These are phyloP conservation scores for Cylindroiulus punctatus DNA, from an alignment of 2,888 invertebrate species.

Conservation along the genomic window DNA sequence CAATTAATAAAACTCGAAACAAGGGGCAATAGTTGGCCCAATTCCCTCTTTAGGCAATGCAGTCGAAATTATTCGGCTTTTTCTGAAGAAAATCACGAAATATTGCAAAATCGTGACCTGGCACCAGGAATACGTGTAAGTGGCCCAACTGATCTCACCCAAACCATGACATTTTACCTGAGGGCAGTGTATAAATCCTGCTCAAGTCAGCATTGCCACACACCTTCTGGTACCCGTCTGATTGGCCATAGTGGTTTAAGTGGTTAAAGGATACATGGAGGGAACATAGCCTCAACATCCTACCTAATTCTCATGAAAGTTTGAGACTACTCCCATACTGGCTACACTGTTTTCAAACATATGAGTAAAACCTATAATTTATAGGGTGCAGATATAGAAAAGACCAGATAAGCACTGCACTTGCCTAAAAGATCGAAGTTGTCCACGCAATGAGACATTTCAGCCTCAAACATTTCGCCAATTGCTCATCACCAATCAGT, in stretches of 20 bases:
- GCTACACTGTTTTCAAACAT: background rate
- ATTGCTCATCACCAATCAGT: too few relatives aligned
- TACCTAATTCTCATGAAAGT: background rate
- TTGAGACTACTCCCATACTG: background rate
- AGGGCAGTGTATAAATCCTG: background rate
- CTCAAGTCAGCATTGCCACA: background rate
- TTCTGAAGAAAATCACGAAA: constrained; percentile 22
- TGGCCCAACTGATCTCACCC: background rate
- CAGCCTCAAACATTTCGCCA: too few relatives aligned
- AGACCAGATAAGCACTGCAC: too few relatives aligned
- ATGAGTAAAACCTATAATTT: too few relatives aligned
- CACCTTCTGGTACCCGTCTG: background rate
- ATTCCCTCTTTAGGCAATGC: constrained; percentile 6
- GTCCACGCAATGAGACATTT: too few relatives aligned
- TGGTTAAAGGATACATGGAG: background rate
- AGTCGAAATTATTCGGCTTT: background rate
- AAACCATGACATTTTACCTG: background rate
- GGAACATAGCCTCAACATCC: background rate
- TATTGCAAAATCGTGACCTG: background rate
- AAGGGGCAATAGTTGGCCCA: constrained; percentile 23
- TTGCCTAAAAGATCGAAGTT: too few relatives aligned
- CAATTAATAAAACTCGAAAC: constrained; percentile 36
- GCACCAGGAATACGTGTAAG: background rate
- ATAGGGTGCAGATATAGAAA: too few relatives aligned
- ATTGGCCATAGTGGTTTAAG: too few relatives aligned